These are phyloP conservation scores for Lucinisca nassula DNA, from an alignment of 2,888 invertebrate genomes.

Conservation along the genomic window DNA sequence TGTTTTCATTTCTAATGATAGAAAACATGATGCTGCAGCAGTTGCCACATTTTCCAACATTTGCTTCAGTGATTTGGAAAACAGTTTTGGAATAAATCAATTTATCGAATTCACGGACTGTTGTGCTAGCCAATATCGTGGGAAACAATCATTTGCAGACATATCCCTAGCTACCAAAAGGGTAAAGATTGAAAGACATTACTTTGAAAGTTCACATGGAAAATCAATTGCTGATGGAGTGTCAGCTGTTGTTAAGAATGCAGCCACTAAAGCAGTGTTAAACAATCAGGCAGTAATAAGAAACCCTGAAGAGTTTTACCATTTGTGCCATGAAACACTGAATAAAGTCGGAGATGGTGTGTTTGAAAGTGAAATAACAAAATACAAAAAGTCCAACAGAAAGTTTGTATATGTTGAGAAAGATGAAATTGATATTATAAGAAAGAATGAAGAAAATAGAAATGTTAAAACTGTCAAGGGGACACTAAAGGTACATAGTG, in stretches of 20 bases:
- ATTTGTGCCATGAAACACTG: constrained; percentile 10
- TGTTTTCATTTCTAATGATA: not conserved
- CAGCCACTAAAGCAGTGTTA: constrained; percentile 3
- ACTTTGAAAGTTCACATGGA: not conserved
- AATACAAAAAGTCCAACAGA: not conserved
- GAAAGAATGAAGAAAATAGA: not conserved
- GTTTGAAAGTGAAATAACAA: not conserved
- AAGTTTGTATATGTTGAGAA: too few relatives aligned
- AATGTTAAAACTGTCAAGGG: not conserved
- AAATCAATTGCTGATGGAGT: not conserved
- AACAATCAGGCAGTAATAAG: not conserved
- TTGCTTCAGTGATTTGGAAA: not conserved
- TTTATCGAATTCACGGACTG: not conserved
- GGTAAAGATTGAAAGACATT: not conserved
- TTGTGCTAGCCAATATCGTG: not conserved
- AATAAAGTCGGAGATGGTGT: constrained; percentile 16
- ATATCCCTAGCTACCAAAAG: not conserved
- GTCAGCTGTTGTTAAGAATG: constrained; percentile 12
- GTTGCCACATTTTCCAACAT: not conserved
- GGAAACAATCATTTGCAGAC: not conserved
- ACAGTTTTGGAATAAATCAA: constrained; percentile 4
- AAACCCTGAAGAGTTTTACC: constrained; percentile 12
- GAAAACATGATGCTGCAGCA: constrained; percentile 1
- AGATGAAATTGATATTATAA: too few relatives aligned
- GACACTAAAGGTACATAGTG: not conserved